Base-by-base conservation (phyloP, 2,113 vertebrate genomes). In the Sinocyclocheilus maitianheensis region DNA sequence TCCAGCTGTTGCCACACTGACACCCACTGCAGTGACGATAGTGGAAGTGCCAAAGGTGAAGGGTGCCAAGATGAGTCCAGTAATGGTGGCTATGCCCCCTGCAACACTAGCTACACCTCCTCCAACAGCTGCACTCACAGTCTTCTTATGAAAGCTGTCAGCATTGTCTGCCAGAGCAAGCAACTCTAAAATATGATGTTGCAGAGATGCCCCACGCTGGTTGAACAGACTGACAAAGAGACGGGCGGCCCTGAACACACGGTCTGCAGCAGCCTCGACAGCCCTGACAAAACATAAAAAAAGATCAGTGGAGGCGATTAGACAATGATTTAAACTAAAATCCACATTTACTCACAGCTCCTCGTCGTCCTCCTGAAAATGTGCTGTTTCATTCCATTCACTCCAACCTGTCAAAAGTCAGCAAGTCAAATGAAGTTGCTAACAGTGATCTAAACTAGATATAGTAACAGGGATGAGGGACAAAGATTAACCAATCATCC, bases 1-100 rank as follows among this genome's bases (percentile, higher is more conserved):
- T 24, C 95, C 95, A 0, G 94, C 94, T 0, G 93, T 93, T n/a
- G 94, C 95, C 85, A 96, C 93, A 1, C 94, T 74, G 43, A 95
- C 93, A 22, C 95, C 95, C 30, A 94, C 94, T 1, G 92, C 94
- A 0, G 93, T 94, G 34, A 96, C 93, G 0, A 94, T 93, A 37
- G 95, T 86, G 0, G 94, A 95, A 24, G 93, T 91, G 0, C 95
- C 95, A 2, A 94, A 92, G 0, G 95, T 95, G 86, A 96, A 91
- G 6, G 95, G 95, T 0, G 94, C 94, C 80, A 95, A 89, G 12
- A 94, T 90, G 81, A 96, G 92, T 1, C 95, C 95, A 0, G 93
- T 95, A 89, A 96, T 94, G 1, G 94, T 95, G 13, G 93, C 89
- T 37, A 94, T 20, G 51, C 94, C 94, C 79, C 95, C 95, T 0